Base-by-base conservation (phyloP, 2,888 invertebrate genomes). In the Adelognathus sp. region DNA sequence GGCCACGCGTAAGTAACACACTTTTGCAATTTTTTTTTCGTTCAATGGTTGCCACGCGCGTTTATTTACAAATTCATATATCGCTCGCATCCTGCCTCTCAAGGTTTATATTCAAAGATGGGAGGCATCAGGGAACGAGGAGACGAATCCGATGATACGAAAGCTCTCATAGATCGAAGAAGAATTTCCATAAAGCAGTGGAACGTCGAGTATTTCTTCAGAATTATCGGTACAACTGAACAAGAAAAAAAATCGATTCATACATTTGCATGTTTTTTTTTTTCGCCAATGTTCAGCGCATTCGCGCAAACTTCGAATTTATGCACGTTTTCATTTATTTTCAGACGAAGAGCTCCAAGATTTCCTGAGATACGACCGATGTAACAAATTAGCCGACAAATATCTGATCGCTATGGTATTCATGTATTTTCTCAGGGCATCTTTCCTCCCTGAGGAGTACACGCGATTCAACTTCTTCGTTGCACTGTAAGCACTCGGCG, bases 331-430 rank as follows among this genome's bases (percentile, higher is more conserved):
- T 76, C 44, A 58, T 69, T 80, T 76, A 74, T 76, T 89, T 91
- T 61, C 89, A 86, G 90, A 92, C 72, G 84, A 89, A 4, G 82
- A 90, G 60, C 90, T 93, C 39, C 86, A 87, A 79, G 88, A 91
- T 33, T 93, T 93, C 82, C 84, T 93, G 14, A 84, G 88, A 41
- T 86, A 85, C 58, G 94, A 94, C 85, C 85, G 86, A 63, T 93
- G 93, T 82, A 90, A 86, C 75, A 89, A 89, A 69, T 87, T 93
- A 61, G 93, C 93, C n/a, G 94, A 94, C 86, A 93, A 93, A 87
- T 94, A 94, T 86, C 89, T 93, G 4, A 86, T 94, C 63, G 93
- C 93, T 2, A 93, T 93, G 92, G 92, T 93, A 9, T 93, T 94
- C 88, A 92, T 92, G 7, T 93, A 93, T 86, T 94, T 94, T 87